phyloP scores from a whole-genome alignment of 2,888 invertebrate genomes.

The Trichacis sp. region DNA sequence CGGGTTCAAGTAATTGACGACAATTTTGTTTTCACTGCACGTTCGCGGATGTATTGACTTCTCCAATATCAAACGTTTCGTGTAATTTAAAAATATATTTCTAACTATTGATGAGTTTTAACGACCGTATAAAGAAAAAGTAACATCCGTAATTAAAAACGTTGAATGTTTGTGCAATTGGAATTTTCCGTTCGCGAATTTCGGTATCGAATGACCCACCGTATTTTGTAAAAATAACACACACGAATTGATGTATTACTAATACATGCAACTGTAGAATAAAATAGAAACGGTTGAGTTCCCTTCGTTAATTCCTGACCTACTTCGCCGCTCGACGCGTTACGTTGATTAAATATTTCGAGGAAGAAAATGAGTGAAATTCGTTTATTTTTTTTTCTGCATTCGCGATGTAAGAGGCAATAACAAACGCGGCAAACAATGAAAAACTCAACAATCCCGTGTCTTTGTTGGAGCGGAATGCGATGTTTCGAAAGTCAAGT shows the following conservation, averaged over 20 bases:
- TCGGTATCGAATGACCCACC: too few relatives aligned
- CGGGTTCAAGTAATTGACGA: too few relatives aligned
- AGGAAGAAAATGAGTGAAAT: not conserved
- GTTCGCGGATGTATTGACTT: too few relatives aligned
- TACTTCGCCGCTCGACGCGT: not conserved
- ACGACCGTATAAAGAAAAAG: too few relatives aligned
- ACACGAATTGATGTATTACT: not conserved
- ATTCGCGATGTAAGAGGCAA: not conserved
- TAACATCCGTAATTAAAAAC: too few relatives aligned
- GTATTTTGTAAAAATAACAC: not conserved
- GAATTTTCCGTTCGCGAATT: too few relatives aligned
- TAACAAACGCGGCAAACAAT: constrained; percentile 2
- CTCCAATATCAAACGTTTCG: too few relatives aligned
- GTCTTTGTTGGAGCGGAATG: constrained; percentile 26
- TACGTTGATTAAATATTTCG: not conserved
- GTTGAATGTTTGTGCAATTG: too few relatives aligned
- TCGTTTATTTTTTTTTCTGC: not conserved
- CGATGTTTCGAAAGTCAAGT: constrained; percentile 14
- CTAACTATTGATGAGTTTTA: too few relatives aligned
- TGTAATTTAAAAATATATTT: too few relatives aligned
- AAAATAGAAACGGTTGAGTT: not conserved
- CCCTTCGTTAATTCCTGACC: constrained; percentile 1
- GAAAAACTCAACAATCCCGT: constrained; percentile 26
- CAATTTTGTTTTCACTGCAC: too few relatives aligned
- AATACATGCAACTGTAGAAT: not conserved